A percentile compares a stretch with the other conserved stretches of the same genome.
phyloP scores from a whole-genome alignment of 2,797 vertebrate species.

The Hippoglossus hippoglossus region DNA sequence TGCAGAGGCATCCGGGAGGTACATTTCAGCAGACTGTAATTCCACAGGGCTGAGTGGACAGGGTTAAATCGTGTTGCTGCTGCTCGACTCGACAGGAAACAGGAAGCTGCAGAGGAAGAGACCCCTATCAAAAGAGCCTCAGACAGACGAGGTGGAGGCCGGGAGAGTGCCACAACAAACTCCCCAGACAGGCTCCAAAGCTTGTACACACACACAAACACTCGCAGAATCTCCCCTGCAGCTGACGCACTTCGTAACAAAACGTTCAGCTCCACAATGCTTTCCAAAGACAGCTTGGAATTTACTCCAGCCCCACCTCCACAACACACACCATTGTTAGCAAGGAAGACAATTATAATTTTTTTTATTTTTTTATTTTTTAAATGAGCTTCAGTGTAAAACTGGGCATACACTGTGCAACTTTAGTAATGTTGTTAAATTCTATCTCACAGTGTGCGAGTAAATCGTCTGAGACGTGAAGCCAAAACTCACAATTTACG shows the following conservation, averaged over 20 bases:
- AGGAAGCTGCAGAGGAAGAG: slow-evolving; percentile 76
- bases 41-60: slow-evolving; percentile 22
- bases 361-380: too few relatives aligned
- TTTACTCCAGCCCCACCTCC: background rate
- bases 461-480: too few relatives aligned
- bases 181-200: slow-evolving; percentile 38
- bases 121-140: slow-evolving; percentile 62
- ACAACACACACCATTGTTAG: background rate
- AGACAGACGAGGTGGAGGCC: slow-evolving; percentile 27
- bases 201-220: slow-evolving; percentile 37
- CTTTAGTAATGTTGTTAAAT: too few relatives aligned
- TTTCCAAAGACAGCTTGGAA: slow-evolving; percentile 26
- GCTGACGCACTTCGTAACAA: slow-evolving; percentile 42
- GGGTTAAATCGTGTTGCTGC: slow-evolving; percentile 36
- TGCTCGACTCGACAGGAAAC: slow-evolving; percentile 70
- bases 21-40: background rate
- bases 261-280: slow-evolving; percentile 4
- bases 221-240: slow-evolving; percentile 30
- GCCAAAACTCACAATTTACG: too few relatives aligned
- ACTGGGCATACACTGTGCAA: too few relatives aligned
- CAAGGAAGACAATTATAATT: too few relatives aligned
- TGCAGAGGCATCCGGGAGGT: slow-evolving; percentile 31
- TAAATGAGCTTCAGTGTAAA: too few relatives aligned
- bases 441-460: too few relatives aligned
- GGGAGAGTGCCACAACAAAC: slow-evolving; percentile 57